phyloP scores from a whole-genome alignment of 1,140 invertebrate species.

The Bombus fervidus region DNA sequence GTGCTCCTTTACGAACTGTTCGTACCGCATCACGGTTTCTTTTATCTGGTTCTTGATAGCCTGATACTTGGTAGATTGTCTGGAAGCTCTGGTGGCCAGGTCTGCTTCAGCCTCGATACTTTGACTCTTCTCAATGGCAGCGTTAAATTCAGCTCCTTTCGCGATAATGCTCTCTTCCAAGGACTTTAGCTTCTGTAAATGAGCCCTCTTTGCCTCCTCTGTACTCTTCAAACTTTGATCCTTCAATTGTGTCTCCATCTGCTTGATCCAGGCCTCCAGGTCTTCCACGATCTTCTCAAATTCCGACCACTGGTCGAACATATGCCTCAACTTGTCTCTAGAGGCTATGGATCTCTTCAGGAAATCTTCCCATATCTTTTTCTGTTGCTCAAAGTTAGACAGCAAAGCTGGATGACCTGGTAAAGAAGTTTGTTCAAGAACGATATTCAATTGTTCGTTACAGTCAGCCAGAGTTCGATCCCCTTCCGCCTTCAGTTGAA shows the following conservation, averaged over 20 bases:
- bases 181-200: constrained; percentile 90
- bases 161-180: constrained; percentile 89
- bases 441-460: constrained; percentile 87
- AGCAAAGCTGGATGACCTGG: constrained; percentile 89
- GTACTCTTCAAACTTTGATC: constrained; percentile 95
- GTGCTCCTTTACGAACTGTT: constrained; percentile 93
- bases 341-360: constrained; percentile 87
- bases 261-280: constrained; percentile 92
- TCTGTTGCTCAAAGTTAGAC: constrained; percentile 89
- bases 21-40: constrained; percentile 90
- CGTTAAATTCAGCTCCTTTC: constrained; percentile 88
- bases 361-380: constrained; percentile 90
- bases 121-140: constrained; percentile 87
- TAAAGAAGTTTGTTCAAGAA: constrained; percentile 90
- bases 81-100: constrained; percentile 89
- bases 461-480: constrained; percentile 88
- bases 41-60: constrained; percentile 91
- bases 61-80: constrained; percentile 92
- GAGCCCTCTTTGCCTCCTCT: constrained; percentile 90
- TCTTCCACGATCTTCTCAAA: constrained; percentile 90
- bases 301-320: constrained; percentile 90
- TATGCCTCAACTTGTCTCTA: constrained; percentile 87
- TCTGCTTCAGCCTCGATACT: constrained; percentile 86
- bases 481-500: constrained; percentile 88
- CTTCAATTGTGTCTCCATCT: constrained; percentile 92